A percentile compares a stretch with the other conserved stretches of the same genome.
Conservation (phyloP, 2,797 vertebrate species). For the Calcarius lapponicus region DNA sequence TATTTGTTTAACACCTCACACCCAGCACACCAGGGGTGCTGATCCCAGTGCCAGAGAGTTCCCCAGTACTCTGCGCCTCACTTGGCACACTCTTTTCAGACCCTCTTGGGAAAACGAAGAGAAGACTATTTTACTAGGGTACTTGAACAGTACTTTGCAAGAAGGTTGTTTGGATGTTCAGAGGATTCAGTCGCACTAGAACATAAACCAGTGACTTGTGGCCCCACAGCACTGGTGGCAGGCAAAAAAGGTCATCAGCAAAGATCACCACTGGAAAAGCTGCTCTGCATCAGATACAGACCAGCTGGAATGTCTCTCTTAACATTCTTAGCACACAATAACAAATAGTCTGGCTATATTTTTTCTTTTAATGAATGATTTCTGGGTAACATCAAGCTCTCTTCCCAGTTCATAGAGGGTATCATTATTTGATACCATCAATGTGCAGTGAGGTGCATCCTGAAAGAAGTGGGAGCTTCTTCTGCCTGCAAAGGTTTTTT, state of each 20-base stretch:
- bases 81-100: not conserved
- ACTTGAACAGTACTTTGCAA: not conserved
- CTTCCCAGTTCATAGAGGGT: not conserved
- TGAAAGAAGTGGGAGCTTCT: not conserved
- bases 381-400: not conserved
- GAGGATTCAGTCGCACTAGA: not conserved
- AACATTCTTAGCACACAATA: not conserved
- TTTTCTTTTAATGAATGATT: not conserved
- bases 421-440: not conserved
- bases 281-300: not conserved
- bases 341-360: not conserved
- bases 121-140: not conserved
- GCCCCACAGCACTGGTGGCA: accelerated
- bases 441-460: not conserved
- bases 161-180: not conserved
- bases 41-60: not conserved
- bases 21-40: accelerated
- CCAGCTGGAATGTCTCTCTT: not conserved
- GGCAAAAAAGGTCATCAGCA: not conserved
- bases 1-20: not conserved
- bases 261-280: not conserved
- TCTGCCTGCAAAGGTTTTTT: not conserved
- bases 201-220: not conserved
- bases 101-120: not conserved
- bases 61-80: not conserved